These are phyloP conservation scores for Helleia helle DNA, from an alignment of 2,888 invertebrate species.

Conservation along the genomic window DNA sequence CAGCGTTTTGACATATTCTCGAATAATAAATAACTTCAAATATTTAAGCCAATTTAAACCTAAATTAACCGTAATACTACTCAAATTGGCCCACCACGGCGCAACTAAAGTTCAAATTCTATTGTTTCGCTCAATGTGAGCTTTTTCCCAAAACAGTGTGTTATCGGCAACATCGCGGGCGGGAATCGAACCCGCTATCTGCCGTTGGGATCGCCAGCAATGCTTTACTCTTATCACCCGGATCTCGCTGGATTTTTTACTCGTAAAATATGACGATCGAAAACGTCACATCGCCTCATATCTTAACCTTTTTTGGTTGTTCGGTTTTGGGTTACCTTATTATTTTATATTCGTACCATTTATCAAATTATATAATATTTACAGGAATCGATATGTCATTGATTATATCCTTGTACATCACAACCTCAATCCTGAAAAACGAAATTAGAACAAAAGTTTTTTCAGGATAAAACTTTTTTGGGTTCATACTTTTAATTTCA, in stretches of 20 bases:
- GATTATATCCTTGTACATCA: no score
- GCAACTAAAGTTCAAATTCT: slow-evolving; percentile 28
- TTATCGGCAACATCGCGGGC: slow-evolving; percentile 50
- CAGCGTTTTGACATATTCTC: background rate
- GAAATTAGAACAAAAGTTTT: no score
- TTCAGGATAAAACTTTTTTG: no score
- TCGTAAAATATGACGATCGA: slow-evolving; percentile 27
- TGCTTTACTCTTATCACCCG: slow-evolving; percentile 27
- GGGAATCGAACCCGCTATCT: slow-evolving; percentile 62
- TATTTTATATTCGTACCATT: background rate
- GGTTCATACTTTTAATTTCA: no score
- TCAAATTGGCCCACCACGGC: no score
- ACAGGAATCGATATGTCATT: no score
- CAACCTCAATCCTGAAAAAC: no score
- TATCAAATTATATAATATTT: no score
- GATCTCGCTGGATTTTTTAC: slow-evolving; percentile 30
- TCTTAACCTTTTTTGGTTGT: slow-evolving; percentile 7
- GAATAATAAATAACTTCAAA: no score
- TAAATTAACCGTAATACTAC: no score
- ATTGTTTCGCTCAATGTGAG: slow-evolving; percentile 38
- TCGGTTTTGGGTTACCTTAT: slow-evolving; percentile 1
- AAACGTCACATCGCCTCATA: slow-evolving; percentile 17
- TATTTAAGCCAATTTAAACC: slow-evolving; percentile 2
- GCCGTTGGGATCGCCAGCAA: slow-evolving; percentile 38
- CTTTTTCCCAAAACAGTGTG: slow-evolving; percentile 45